Conservation (phyloP, 2,113 vertebrate genomes). For the Leucopsar rothschildi region DNA sequence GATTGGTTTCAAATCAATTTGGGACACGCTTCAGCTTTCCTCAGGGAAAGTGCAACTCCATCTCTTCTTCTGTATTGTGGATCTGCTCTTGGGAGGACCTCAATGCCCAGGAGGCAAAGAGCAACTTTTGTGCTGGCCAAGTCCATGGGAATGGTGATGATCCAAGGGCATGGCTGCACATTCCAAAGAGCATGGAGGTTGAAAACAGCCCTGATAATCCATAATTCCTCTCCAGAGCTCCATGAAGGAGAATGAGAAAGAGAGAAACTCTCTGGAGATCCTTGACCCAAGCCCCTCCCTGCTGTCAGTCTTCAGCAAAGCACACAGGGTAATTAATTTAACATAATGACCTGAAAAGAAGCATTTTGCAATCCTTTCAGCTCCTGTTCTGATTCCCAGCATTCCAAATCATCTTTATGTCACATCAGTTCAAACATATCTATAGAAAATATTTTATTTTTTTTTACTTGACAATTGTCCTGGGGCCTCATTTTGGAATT, state of each 20-base stretch:
- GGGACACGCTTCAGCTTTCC: neutral
- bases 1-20: constrained; percentile 37
- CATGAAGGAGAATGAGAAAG: neutral
- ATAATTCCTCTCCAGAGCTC: neutral
- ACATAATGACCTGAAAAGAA: neutral
- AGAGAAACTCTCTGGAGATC: neutral
- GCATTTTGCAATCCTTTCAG: neutral
- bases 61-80: neutral
- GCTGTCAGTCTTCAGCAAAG: neutral
- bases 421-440: neutral
- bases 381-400: neutral
- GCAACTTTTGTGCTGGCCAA: neutral
- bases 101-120: neutral
- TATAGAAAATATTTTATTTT: accelerated
- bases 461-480: neutral
- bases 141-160: neutral
- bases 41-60: neutral
- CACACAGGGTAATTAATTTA: neutral
- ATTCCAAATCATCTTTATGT: neutral
- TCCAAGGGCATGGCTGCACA: neutral
- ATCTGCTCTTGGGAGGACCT: neutral
- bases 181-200: neutral
- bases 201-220: neutral
- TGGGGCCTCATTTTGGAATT: neutral
- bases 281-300: neutral